Conservation (phyloP, 2,113 vertebrate genomes). For the Hemiscyllium ocellatum region DNA sequence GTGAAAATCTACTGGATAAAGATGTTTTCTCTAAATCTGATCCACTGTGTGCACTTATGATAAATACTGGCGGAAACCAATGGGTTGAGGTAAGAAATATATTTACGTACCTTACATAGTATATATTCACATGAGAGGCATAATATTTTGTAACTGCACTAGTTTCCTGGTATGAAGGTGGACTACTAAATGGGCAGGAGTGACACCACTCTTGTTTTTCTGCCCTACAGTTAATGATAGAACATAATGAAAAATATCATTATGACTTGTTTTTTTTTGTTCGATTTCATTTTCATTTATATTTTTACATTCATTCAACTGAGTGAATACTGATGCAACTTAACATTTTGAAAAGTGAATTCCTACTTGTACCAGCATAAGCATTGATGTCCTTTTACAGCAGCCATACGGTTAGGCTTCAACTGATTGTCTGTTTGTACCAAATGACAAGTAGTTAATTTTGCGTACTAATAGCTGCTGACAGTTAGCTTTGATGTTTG, state of each 20-base stretch:
- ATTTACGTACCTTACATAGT: neutral
- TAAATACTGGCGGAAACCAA: constrained; percentile 67
- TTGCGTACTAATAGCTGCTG: neutral
- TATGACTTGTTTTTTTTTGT: neutral
- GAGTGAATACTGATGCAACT: neutral
- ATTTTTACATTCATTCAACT: neutral
- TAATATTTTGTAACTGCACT: neutral
- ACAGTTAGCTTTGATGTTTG: neutral
- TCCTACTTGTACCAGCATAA: neutral
- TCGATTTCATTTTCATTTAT: neutral
- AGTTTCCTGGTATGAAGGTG: neutral
- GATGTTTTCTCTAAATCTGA: constrained; percentile 91
- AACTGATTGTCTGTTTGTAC: neutral
- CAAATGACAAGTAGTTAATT: neutral
- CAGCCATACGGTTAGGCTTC: neutral
- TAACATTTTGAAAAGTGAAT: neutral
- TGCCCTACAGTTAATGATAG: neutral
- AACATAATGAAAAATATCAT: neutral
- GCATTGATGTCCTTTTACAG: neutral
- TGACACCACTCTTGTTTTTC: neutral
- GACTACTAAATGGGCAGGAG: neutral
- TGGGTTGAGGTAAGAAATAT: constrained; percentile 83
- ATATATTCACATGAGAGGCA: neutral
- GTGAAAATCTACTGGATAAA: constrained; percentile 79
- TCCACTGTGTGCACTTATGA: constrained; percentile 77